Percentiles rank a stretch among this genome's conserved stretches.
These are phyloP conservation scores for Trachymyrmex septentrionalis DNA, from an alignment of 1,140 invertebrate genomes.

Conservation along the genomic window DNA sequence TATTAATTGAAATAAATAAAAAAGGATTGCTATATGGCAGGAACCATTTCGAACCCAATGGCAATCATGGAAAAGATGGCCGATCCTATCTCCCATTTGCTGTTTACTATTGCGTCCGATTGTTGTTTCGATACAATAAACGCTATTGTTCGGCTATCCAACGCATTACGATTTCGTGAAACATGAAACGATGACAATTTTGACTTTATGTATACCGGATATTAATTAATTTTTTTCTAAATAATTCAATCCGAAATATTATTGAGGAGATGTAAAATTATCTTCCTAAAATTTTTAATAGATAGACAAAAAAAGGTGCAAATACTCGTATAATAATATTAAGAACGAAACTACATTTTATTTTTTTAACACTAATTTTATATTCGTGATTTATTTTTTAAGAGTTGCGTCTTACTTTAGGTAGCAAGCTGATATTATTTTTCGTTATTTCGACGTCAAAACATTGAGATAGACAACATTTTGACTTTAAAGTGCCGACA, in stretches of 20 bases:
- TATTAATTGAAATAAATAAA: conserved; percentile 47
- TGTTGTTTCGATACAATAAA: conserved; percentile 81
- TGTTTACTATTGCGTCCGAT: conserved; percentile 77
- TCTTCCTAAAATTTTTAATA: background rate
- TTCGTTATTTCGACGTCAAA: no score
- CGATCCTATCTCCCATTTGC: conserved; percentile 77
- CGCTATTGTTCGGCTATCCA: conserved; percentile 74
- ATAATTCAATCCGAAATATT: background rate
- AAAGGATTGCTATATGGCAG: conserved; percentile 48
- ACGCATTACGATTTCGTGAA: conserved; percentile 79
- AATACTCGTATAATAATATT: background rate
- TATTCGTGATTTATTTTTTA: background rate
- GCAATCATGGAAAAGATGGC: conserved; percentile 74
- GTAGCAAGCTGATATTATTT: no score
- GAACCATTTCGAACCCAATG: conserved; percentile 27
- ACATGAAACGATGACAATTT: conserved; percentile 75
- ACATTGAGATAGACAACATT: no score
- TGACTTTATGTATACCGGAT: background rate
- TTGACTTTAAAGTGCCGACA: no score
- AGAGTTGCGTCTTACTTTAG: background rate
- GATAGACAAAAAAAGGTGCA: background rate
- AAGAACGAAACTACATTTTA: background rate
- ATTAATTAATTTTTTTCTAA: conserved; percentile 10
- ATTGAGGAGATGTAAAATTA: no score
- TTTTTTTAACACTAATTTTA: conserved; percentile 9